Conservation (phyloP, 92 coral and sea anemone species). For the Desmophyllum pertusum region DNA sequence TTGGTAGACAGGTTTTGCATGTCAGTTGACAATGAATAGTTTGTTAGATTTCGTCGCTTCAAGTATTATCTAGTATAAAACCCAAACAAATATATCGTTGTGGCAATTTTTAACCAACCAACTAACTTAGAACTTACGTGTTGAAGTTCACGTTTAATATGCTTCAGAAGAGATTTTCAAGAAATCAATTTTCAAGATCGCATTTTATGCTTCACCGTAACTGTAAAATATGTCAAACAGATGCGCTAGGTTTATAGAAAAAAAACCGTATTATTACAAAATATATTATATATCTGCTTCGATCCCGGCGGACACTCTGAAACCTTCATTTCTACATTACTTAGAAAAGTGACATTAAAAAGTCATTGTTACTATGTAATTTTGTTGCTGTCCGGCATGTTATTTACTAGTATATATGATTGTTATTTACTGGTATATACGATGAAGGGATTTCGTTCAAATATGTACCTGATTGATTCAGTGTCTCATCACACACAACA, state of each 20-base stretch:
- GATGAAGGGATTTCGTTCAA: neutral
- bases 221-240: neutral
- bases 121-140: neutral
- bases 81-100: neutral
- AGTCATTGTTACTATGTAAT: neutral
- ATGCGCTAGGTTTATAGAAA: neutral
- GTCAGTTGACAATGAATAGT: neutral
- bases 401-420: no score
- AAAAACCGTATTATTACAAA: neutral
- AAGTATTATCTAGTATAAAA: neutral
- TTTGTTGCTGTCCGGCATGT: neutral
- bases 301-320: neutral
- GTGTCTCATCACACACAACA: neutral
- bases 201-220: neutral
- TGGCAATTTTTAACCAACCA: neutral
- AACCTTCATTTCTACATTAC: neutral
- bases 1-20: neutral
- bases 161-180: neutral
- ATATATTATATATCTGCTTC: neutral
- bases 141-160: neutral
- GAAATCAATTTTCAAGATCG: neutral
- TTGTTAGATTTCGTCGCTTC: neutral
- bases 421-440: no score
- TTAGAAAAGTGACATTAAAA: neutral
- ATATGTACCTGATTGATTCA: neutral